Conservation (phyloP, 2,797 vertebrate genomes). For the Melanitta fusca region DNA sequence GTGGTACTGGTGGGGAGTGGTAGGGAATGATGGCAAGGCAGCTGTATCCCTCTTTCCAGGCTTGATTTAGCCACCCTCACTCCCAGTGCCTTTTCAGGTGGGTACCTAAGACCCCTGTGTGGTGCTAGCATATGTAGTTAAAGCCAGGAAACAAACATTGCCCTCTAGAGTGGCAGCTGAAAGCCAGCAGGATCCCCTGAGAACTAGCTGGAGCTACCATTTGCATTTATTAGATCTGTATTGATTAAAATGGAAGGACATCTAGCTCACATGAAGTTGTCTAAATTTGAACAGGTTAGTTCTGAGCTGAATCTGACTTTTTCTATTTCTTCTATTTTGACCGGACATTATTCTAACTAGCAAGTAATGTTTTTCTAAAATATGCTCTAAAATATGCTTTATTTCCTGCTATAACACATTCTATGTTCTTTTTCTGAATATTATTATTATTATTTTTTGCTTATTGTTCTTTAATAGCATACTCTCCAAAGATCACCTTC, state of each 20-base stretch:
- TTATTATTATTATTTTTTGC: background rate
- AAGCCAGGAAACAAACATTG: background rate
- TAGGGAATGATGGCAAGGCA: background rate
- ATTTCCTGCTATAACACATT: background rate
- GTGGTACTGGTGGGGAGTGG: too few relatives aligned
- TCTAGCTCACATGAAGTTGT: background rate
- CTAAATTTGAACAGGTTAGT: background rate
- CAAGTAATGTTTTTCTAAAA: background rate
- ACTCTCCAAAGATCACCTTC: background rate
- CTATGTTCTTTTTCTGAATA: too few relatives aligned
- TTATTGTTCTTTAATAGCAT: background rate
- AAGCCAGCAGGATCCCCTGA: background rate
- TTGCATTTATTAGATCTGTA: background rate
- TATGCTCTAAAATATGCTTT: background rate
- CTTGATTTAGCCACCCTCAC: background rate
- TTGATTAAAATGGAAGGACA: background rate
- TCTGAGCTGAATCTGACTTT: background rate
- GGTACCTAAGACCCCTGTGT: fast-evolving
- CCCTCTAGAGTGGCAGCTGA: background rate
- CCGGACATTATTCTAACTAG: background rate
- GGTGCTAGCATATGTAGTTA: background rate
- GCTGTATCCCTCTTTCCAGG: background rate
- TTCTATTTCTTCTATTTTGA: background rate
- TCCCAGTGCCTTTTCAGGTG: background rate
- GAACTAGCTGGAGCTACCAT: background rate